Conservation (phyloP, 1,140 invertebrate genomes). For the Drosophila nikananu region DNA sequence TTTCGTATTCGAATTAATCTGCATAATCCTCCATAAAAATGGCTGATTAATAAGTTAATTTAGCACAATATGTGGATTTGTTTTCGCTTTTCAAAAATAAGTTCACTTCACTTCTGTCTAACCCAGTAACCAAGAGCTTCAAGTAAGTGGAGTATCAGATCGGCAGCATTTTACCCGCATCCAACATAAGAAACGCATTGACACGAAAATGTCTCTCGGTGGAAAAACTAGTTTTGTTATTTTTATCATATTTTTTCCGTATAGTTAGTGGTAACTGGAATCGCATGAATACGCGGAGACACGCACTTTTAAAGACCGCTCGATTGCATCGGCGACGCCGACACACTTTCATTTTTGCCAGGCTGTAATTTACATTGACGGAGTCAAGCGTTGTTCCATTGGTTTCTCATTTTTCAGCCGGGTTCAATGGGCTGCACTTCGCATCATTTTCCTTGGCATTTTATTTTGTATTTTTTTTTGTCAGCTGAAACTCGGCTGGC, state of each 20-base stretch:
- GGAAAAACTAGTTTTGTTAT: constrained; percentile 21
- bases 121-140: constrained; percentile 5
- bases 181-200: constrained; percentile 3
- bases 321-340: constrained; percentile 30
- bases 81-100: not conserved
- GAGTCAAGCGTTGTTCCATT: constrained; percentile 45
- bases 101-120: not conserved
- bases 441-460: constrained; percentile 37
- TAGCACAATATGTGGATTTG: too few species aligned
- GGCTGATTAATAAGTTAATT: too few species aligned
- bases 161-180: constrained; percentile 3
- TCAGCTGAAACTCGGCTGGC: constrained; percentile 12
- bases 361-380: constrained; percentile 37
- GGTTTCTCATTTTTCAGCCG: constrained; percentile 24
- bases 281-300: constrained; percentile 31
- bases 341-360: constrained; percentile 48
- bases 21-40: too few species aligned
- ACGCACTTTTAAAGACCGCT: constrained; percentile 35
- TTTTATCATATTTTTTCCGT: constrained; percentile 6
- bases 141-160: constrained; percentile 6
- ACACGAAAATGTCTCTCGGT: constrained; percentile 3
- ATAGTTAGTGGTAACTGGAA: constrained; percentile 11
- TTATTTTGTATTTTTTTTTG: constrained; percentile 6
- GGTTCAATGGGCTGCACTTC: constrained; percentile 38
- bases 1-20: too few species aligned